phyloP scores from a whole-genome alignment of 1,140 invertebrate species.

The Drosophila murphyi region DNA sequence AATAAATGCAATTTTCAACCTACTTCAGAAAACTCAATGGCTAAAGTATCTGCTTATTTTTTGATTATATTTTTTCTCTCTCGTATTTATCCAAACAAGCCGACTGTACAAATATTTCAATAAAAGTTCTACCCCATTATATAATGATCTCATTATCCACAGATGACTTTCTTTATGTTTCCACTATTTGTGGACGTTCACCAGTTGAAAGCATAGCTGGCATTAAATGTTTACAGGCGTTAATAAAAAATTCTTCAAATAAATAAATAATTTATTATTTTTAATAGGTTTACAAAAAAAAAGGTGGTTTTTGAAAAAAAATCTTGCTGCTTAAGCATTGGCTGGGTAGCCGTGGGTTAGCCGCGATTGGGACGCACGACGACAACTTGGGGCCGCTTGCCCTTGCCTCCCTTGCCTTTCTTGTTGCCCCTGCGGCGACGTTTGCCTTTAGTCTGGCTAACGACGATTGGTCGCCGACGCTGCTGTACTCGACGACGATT shows the following conservation, averaged over 20 bases:
- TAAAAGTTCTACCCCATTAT: no score
- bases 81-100: no score
- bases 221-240: no score
- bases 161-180: no score
- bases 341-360: constrained; percentile 7
- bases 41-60: no score
- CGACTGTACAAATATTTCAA: no score
- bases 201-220: no score
- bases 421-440: constrained; percentile 67
- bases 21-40: no score
- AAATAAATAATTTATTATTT: constrained; percentile 48
- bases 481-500: constrained; percentile 56
- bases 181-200: no score
- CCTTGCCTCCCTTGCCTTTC: constrained; percentile 40
- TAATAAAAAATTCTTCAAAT: constrained; percentile 10
- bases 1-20: no score
- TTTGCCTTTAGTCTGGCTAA: constrained; percentile 30
- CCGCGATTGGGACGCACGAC: constrained; percentile 69
- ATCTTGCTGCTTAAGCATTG: constrained; percentile 1
- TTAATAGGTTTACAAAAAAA: constrained; percentile 48
- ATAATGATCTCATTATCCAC: no score
- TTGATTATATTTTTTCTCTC: no score
- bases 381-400: constrained; percentile 58
- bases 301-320: constrained; percentile 32
- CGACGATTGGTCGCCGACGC: constrained; percentile 50